Conservation (phyloP, 2,888 invertebrate species). For the Acrobasis consociella region DNA sequence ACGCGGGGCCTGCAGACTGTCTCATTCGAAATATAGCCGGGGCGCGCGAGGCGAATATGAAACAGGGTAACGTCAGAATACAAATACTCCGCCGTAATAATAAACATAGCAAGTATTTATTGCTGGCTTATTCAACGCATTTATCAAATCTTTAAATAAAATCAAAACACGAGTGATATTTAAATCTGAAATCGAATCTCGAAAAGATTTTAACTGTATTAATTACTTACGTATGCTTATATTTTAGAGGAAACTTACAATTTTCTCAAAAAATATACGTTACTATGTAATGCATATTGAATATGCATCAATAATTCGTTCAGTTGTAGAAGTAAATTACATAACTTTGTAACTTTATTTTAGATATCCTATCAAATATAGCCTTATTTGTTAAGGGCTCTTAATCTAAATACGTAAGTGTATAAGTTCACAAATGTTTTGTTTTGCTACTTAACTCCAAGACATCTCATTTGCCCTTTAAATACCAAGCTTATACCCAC, state of each 20-base stretch:
- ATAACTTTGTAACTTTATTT: too few species aligned
- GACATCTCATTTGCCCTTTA: constrained; percentile 43
- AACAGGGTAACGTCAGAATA: constrained; percentile 64
- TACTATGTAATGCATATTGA: too few species aligned
- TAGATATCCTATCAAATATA: too few species aligned
- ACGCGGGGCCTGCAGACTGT: constrained; percentile 64
- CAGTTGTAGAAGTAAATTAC: too few species aligned
- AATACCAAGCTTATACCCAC: constrained; percentile 35
- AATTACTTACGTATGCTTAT: too few species aligned
- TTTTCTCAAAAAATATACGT: too few species aligned
- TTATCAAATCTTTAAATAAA: background rate
- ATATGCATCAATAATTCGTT: too few species aligned
- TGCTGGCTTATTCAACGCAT: background rate
- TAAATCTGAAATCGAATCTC: background rate
- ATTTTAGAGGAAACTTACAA: too few species aligned
- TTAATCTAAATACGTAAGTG: too few species aligned
- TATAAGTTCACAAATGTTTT: background rate
- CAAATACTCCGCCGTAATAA: constrained; percentile 31
- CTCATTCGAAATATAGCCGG: constrained; percentile 68
- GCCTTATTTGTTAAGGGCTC: too few species aligned
- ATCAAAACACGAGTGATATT: background rate
- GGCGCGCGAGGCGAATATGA: constrained; percentile 66
- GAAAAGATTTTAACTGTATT: too few species aligned
- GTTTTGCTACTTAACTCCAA: background rate
- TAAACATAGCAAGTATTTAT: constrained; percentile 14